Conservation (phyloP, 2,888 invertebrate species). For the Catocala fraxini region DNA sequence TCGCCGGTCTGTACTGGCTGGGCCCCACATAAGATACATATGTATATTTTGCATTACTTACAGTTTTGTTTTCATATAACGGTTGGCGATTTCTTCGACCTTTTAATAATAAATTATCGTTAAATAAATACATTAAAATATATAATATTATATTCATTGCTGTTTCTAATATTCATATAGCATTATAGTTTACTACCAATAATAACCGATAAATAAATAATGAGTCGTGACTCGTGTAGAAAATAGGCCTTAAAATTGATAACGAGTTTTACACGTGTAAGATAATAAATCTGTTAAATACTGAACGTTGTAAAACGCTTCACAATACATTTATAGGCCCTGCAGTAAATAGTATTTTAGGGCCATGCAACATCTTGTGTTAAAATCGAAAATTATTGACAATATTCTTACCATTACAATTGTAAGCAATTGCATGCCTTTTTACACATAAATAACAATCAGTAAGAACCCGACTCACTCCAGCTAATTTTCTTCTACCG, state of each 20-base stretch:
- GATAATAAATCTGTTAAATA: slow-evolving; percentile 18
- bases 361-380: too few species aligned
- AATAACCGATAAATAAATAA: slow-evolving; percentile 41
- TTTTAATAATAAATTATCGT: too few species aligned
- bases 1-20: too few species aligned
- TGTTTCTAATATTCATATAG: background rate
- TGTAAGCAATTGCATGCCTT: slow-evolving; percentile 15
- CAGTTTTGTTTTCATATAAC: background rate
- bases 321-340: background rate
- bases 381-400: slow-evolving; percentile 6
- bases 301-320: background rate
- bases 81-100: background rate
- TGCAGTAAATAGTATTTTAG: too few species aligned
- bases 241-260: slow-evolving; percentile 62
- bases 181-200: background rate
- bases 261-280: slow-evolving; percentile 49
- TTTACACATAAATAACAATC: slow-evolving; percentile 14
- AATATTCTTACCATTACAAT: slow-evolving; percentile 1
- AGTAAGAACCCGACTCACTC: slow-evolving; percentile 15
- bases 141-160: too few species aligned
- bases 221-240: slow-evolving; percentile 53
- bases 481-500: slow-evolving; percentile 17
- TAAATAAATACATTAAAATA: too few species aligned
- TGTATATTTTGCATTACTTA: too few species aligned
- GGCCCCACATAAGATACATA: too few species aligned